phyloP scores from a whole-genome alignment of 2,888 invertebrate species.

The Petrophora chlorosata region DNA sequence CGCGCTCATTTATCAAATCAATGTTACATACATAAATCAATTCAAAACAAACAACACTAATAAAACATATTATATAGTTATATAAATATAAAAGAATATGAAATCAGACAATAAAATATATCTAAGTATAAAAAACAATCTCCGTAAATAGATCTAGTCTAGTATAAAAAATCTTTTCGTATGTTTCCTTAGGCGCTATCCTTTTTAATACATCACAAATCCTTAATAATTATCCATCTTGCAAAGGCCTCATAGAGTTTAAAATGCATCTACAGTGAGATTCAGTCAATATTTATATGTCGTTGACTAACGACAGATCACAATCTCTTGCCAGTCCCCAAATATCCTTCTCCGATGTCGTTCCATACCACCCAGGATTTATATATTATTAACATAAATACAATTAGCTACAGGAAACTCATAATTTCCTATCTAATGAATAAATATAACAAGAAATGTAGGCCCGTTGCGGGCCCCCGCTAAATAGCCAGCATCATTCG shows the following conservation, averaged over 20 bases:
- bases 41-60: constrained; percentile 84
- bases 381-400: constrained; percentile 73
- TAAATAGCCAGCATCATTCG: constrained; percentile 78
- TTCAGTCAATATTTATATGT: constrained; percentile 84
- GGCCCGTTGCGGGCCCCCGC: constrained; percentile 65
- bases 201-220: constrained; percentile 84
- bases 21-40: constrained; percentile 75
- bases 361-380: constrained; percentile 79
- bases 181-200: constrained; percentile 85
- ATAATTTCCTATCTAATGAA: constrained; percentile 82
- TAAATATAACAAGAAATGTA: constrained; percentile 81
- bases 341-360: constrained; percentile 74
- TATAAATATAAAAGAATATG: constrained; percentile 83
- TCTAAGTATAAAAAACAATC: constrained; percentile 85
- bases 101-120: constrained; percentile 84
- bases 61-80: constrained; percentile 79
- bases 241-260: constrained; percentile 84
- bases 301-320: constrained; percentile 84
- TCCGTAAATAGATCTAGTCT: constrained; percentile 84
- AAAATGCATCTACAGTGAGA: constrained; percentile 85
- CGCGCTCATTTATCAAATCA: constrained; percentile 51
- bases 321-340: constrained; percentile 82
- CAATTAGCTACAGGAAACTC: constrained; percentile 83
- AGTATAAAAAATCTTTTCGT: constrained; percentile 84
- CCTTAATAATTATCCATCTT: constrained; percentile 83